Evolutionary conservation across 1,140 invertebrate species (phyloP).

Genomic region (Drosophila kanapiae): DNA sequence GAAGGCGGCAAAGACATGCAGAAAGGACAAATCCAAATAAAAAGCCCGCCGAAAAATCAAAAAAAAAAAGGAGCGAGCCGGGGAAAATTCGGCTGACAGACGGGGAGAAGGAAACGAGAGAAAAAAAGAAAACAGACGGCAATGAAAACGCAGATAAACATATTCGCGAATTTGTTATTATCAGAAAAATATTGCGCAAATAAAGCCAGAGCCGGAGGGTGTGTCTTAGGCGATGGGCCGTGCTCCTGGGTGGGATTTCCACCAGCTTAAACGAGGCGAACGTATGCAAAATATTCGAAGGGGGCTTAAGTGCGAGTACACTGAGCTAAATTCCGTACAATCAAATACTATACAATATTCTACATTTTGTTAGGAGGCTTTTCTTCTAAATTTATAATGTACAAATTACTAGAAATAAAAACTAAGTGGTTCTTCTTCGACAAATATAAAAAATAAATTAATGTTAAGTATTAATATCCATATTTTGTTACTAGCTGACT

Average conservation of each 20-base stretch:
- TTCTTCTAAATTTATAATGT: too few species aligned
- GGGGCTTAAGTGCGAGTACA: not conserved
- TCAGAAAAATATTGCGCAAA: conserved; percentile 82
- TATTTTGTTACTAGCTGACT: not conserved
- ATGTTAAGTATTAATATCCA: not conserved
- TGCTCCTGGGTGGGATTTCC: conserved; percentile 13
- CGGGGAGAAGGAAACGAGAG: conserved; percentile 8
- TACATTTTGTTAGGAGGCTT: too few species aligned
- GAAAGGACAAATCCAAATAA: conserved; percentile 63
- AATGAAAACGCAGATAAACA: conserved; percentile 82
- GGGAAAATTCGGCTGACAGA: conserved; percentile 7
- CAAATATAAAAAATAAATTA: not conserved
- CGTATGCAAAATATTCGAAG: conserved; percentile 62
- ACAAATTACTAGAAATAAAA: too few species aligned
- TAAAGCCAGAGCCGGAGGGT: conserved; percentile 50
- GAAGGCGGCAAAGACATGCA: conserved; percentile 18
- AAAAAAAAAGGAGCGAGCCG: conserved; percentile 1
- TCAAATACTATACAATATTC: not conserved
- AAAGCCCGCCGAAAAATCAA: conserved; percentile 39
- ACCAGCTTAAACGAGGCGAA: conserved; percentile 49
- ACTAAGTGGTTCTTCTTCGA: too few species aligned
- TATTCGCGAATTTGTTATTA: conserved; percentile 84
- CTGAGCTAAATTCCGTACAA: not conserved
- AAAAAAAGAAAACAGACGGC: conserved; percentile 52
- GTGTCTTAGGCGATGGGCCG: conserved; percentile 13